Evolutionary conservation across 2,888 invertebrate species (phyloP).

Genomic region (Metacarcinus magister): DNA sequence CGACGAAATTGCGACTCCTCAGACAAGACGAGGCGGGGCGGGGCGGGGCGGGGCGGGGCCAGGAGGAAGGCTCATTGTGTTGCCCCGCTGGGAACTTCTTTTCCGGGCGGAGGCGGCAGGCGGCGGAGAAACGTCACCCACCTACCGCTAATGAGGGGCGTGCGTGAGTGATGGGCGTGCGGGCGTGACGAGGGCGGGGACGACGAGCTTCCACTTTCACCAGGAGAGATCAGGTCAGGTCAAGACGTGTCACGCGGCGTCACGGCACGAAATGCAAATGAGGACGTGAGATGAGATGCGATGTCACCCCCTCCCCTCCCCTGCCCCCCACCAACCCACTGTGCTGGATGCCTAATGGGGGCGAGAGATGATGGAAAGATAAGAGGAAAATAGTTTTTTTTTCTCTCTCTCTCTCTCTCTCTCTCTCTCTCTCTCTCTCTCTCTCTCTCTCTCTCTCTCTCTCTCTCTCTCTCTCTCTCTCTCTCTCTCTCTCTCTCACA

Average conservation of each 20-base stretch:
- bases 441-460: conserved; percentile 37
- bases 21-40: background rate
- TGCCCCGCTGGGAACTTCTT: background rate
- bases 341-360: background rate
- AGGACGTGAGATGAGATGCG: background rate
- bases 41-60: background rate
- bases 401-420: conserved; percentile 52
- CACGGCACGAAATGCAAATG: background rate
- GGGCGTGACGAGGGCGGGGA: conserved; percentile 18
- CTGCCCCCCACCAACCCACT: background rate
- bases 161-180: conserved; percentile 31
- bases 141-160: conserved; percentile 16
- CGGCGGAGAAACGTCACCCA: conserved; percentile 39
- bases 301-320: background rate
- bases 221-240: conserved; percentile 51
- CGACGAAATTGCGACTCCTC: background rate
- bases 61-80: background rate
- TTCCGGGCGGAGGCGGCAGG: background rate
- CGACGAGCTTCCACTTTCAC: conserved; percentile 6
- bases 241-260: background rate
- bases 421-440: conserved; percentile 63
- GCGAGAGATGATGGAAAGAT: too few species aligned
- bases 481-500: too few species aligned
- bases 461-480: too few species aligned
- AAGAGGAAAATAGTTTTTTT: background rate